Evolutionary conservation across 2,888 invertebrate genomes (phyloP).

Genomic region (Prosopocoilus inquinatus): DNA sequence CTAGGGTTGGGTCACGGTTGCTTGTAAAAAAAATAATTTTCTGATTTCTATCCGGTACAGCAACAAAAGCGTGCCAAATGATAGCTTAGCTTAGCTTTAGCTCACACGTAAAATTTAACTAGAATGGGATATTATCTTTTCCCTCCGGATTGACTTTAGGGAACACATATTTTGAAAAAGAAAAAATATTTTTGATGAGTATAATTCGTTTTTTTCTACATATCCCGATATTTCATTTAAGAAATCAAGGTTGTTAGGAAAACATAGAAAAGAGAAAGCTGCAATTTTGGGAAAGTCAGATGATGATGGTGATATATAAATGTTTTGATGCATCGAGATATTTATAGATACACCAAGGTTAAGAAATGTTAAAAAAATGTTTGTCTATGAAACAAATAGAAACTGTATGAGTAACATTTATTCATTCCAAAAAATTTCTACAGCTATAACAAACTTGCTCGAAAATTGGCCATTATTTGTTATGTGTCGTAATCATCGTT

Average conservation of each 20-base stretch:
- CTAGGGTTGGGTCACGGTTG: too few species aligned
- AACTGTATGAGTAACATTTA: not conserved
- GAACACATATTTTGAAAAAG: not conserved
- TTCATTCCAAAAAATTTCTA: slow-evolving; percentile 1
- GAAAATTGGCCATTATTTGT: too few species aligned
- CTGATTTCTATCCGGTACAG: not conserved
- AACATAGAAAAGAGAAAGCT: too few species aligned
- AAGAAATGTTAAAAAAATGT: too few species aligned
- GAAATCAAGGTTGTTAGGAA: not conserved
- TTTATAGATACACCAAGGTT: too few species aligned
- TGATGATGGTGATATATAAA: too few species aligned
- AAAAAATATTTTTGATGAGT: slow-evolving; percentile 1
- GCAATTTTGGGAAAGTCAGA: too few species aligned
- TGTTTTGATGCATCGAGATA: too few species aligned
- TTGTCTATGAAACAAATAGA: not conserved
- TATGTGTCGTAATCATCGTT: too few species aligned
- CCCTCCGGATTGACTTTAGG: not conserved
- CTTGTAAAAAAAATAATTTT: not conserved
- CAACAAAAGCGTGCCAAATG: not conserved
- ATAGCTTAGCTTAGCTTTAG: not conserved
- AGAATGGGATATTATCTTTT: slow-evolving; percentile 1
- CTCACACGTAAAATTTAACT: not conserved
- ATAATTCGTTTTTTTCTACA: too few species aligned
- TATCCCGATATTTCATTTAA: too few species aligned
- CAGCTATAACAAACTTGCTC: too few species aligned